Percentiles rank a stretch among this genome's conserved stretches.
Conservation (phyloP, 2,888 invertebrate species). For the Eupithecia centaureata region DNA sequence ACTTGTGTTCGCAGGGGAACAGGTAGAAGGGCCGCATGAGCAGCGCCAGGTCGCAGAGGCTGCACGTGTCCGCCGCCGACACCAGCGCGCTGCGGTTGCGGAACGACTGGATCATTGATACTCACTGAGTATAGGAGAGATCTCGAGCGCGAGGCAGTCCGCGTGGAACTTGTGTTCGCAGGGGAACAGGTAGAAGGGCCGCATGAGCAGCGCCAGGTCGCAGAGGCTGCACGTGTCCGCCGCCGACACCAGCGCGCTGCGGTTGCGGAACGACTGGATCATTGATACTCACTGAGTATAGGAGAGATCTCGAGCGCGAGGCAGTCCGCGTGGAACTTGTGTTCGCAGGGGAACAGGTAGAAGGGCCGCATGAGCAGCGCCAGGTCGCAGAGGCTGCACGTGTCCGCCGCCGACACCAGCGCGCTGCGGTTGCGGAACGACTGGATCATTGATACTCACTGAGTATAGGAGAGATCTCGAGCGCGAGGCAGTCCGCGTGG, state of each 20-base stretch:
- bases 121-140: slow-evolving; percentile 87
- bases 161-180: slow-evolving; percentile 98
- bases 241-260: slow-evolving; percentile 90
- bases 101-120: slow-evolving; percentile 78
- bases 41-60: slow-evolving; percentile 91
- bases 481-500: too few species aligned
- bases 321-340: slow-evolving; percentile 97
- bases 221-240: slow-evolving; percentile 94
- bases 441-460: too few species aligned
- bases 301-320: slow-evolving; percentile 90
- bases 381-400: slow-evolving; percentile 92
- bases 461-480: too few species aligned
- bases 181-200: slow-evolving; percentile 97
- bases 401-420: slow-evolving; percentile 90
- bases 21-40: slow-evolving; percentile 95
- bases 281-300: slow-evolving; percentile 80
- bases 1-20: slow-evolving; percentile 97
- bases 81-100: slow-evolving; percentile 92
- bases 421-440: slow-evolving; percentile 92
- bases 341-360: slow-evolving; percentile 97
- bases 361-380: slow-evolving; percentile 93
- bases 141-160: slow-evolving; percentile 93
- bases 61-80: slow-evolving; percentile 91
- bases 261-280: slow-evolving; percentile 91
- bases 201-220: slow-evolving; percentile 89